Base-by-base conservation (phyloP, 2,888 invertebrate species). In the Boloria euphrosyne region DNA sequence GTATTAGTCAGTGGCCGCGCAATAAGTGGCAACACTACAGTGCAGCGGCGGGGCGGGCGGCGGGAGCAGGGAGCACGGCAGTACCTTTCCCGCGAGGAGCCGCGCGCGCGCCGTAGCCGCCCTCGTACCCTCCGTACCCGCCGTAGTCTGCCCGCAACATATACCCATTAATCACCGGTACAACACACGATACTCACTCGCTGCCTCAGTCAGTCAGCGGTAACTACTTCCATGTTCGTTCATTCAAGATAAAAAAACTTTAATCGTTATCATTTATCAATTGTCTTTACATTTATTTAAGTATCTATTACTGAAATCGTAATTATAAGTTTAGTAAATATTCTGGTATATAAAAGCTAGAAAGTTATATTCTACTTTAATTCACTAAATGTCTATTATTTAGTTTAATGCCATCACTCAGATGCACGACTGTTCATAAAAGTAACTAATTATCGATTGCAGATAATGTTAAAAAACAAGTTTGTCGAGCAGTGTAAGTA, bases 51-150 rank as follows among this genome's bases (percentile, higher is more conserved):
- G 67, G 64, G 58, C 59, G 22, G 58, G 47, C 49, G 16, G 47
- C 16, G 58, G 13, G 5, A n/a, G 53, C 31, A 14, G 46, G 22
- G 13, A 38, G 43, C 7, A 17, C 44, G 62, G 82, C 84, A 80
- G 93, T 96, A 96, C 97, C 97, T 97, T 97, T 97, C 93, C 96
- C 95, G 94, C 96, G 96, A 93, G 95, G 96, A 93, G 96, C 94
- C 93, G 96, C 94, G 93, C 96, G 96, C 93, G 96, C 96, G 93
- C 96, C 95, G 90, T 96, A 96, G 94, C 96, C 96, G 94, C 96
- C 96, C 93, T 96, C 96, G 95, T 95, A 96, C 94, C 95, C 96
- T 94, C 96, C 96, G 94, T 95, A 95, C 89, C 95, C 95, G 95
- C 96, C 95, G 94, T 96, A 96, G 95, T 96, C 96, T 95, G 94